Conservation (phyloP, 1,140 invertebrate genomes). For the Octopus bimaculoides region DNA sequence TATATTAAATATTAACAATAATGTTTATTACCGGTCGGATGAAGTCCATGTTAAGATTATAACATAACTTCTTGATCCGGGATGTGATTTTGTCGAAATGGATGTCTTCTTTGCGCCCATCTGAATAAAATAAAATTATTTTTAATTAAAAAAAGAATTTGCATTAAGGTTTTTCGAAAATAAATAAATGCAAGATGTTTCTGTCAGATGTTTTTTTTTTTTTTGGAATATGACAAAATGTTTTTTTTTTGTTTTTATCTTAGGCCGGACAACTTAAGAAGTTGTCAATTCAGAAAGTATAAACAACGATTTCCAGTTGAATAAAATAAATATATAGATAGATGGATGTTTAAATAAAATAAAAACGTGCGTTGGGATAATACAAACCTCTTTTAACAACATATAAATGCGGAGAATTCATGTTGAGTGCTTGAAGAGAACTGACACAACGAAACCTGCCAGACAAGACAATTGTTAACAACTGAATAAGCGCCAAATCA, state of each 20-base stretch:
- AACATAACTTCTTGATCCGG: constrained; percentile 91
- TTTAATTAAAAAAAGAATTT: background rate
- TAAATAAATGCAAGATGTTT: background rate
- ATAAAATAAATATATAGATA: background rate
- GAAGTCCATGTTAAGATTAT: constrained; percentile 93
- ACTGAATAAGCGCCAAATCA: background rate
- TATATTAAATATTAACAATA: too few relatives aligned
- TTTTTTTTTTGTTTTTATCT: background rate
- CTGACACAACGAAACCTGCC: background rate
- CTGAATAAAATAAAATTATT: constrained; percentile 51
- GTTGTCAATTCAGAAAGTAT: background rate
- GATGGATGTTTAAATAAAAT: background rate
- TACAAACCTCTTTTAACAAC: background rate
- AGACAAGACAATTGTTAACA: background rate
- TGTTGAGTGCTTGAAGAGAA: background rate
- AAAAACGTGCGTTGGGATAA: background rate
- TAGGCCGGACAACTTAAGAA: background rate
- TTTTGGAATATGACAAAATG: background rate
- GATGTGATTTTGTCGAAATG: constrained; percentile 98
- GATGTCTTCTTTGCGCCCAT: constrained; percentile 87
- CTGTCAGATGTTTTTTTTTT: background rate
- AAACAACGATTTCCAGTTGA: background rate
- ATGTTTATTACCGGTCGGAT: constrained; percentile 82
- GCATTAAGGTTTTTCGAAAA: background rate
- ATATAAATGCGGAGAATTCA: constrained; percentile 1